Base-by-base conservation (phyloP, 1,140 invertebrate genomes). In the Lanistes nyassanus region DNA sequence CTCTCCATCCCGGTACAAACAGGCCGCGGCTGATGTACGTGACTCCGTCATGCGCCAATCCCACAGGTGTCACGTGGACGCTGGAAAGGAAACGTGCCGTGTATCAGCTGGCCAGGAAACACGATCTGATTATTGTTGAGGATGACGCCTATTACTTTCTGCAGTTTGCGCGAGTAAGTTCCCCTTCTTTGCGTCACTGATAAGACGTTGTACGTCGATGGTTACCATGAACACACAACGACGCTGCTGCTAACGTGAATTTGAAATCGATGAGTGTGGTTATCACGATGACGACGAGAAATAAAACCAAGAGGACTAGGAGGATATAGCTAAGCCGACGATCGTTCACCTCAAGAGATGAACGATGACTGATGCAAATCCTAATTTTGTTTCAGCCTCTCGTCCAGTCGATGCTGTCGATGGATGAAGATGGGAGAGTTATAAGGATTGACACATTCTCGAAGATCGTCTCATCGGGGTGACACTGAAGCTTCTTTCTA, bases 141-240 rank as follows among this genome's bases (percentile, higher is more conserved):
- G 94, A 95, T 81, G 94, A 95, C 88, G 93, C 94, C 2, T 95
- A 95, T 82, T 94, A 92, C 82, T 94, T 93, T 83, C 87, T 95
- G 77, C 92, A 94, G 82, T 95, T 93, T 83, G 87, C 88, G 73
- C 90, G 86, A 75, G 85, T 87, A 78, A 71, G 55, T 66, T 39
- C 3, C 19, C 23, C 2, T 26, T 16, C 34, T 34, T 26, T 26
- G n/a, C 16, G 60, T 26, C 3, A 26, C 31, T 26, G 37, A 34
- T 23, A 6, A 21, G 37, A 21, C 3, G 23, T 34, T 21, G 36
- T 6, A 39, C 26, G 36, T 3, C 42, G 16, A 68, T 21, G 36
- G 19, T 68, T 19, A 26, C 65, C 26, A 37, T 3, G 9, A 23
- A 21, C 31, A 23, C 1, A 65, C 65, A n/a, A 37, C 31, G 21